Evolutionary conservation across 2,888 invertebrate species (phyloP), one percentile per base, ranked within the genome.

Genomic region (Habrosyne pyritoides): DNA sequence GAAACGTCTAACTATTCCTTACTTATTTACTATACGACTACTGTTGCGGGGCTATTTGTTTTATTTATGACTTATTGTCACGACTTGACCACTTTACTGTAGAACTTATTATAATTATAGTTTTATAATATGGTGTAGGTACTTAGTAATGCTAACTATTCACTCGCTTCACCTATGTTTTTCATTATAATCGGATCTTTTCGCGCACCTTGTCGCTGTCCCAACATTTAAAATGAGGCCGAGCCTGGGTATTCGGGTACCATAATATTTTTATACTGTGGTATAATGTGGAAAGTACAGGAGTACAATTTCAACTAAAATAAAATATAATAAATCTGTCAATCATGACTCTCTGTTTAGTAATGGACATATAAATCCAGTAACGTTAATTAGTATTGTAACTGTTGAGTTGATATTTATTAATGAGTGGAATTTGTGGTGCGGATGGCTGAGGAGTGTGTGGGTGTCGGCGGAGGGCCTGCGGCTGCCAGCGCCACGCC

Each of bases 391-490:
- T 74, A 74, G 64, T 67, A 72, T 73, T 71, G 70, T 71, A 61
- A 66, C 59, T 73, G 73, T 72, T 74, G 67, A 73, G 66, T 75
- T 70, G 67, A 68, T 79, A 78, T 79, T 80, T 79, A 83, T 82
- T 73, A 79, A 78, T 75, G 71, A 78, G 66, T 75, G 72, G 71
- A 77, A 68, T 83, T 87, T 85, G 82, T 64, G 75, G 73, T 85
- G 71, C 74, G 79, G 91, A 82, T 90, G 84, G 79, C 81, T 83
- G 90, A 87, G 89, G 91, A 87, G 72, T 91, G 91, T 63, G 77
- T 69, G 57, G 73, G 76, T 53, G 74, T 72, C 18, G 67, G 67
- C 22, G 74, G 71, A 42, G 71, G 73, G 55, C 36, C 42, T 18
- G 42, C 42, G 0, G 10, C 33, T n/a, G 33, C 33, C 33, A 12